Evolutionary conservation across 2,113 vertebrate genomes (phyloP).

Genomic region (Heliornis fulica): DNA sequence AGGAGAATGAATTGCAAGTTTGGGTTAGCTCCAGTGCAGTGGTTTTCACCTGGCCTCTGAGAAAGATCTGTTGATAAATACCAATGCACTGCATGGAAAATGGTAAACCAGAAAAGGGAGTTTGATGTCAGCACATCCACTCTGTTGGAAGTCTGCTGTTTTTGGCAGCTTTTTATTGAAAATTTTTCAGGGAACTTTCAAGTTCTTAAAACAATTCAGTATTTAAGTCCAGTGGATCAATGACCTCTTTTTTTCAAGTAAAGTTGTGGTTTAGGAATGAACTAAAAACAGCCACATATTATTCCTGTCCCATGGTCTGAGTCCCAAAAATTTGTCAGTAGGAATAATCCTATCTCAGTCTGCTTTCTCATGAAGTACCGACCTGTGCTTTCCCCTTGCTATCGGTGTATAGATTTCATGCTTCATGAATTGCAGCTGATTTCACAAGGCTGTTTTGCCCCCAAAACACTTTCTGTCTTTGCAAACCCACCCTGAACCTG

Average conservation of each 20-base stretch:
- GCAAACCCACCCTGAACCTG: accelerated
- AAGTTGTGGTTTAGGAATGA: background rate
- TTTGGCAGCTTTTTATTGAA: background rate
- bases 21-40: background rate
- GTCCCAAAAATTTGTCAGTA: background rate
- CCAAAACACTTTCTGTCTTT: background rate
- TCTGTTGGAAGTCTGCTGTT: background rate
- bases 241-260: background rate
- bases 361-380: background rate
- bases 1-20: background rate
- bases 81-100: background rate
- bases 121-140: background rate
- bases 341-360: background rate
- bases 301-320: background rate
- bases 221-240: background rate
- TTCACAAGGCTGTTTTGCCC: background rate
- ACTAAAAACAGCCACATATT: background rate
- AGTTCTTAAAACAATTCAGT: background rate
- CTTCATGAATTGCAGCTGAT: background rate
- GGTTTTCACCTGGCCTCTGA: background rate
- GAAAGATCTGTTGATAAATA: background rate
- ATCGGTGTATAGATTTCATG: background rate
- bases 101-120: background rate
- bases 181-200: background rate
- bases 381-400: background rate